phyloP scores from a whole-genome alignment of 2,797 vertebrate genomes.

The Paguma larvata region DNA sequence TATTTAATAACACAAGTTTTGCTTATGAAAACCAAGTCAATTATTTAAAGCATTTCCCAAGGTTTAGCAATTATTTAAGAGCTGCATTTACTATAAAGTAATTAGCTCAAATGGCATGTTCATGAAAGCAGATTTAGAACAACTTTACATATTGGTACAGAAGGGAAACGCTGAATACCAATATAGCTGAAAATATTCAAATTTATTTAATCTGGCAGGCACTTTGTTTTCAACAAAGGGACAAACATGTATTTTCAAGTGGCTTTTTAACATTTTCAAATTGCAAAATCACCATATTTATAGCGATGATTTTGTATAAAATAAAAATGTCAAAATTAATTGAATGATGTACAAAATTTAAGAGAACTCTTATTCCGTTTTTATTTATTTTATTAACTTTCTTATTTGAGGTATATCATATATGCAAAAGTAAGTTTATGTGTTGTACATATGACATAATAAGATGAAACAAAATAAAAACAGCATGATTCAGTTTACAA shows the following conservation, averaged over 20 bases:
- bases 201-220: conserved; percentile 73
- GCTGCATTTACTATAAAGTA: conserved; percentile 87
- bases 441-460: neutral
- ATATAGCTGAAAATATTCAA: conserved; percentile 68
- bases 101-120: conserved; percentile 87
- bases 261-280: conserved; percentile 52
- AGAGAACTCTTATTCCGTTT: neutral
- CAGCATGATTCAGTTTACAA: neutral
- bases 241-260: conserved; percentile 64
- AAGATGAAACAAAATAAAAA: neutral
- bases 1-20: conserved; percentile 89
- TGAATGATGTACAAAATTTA: neutral
- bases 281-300: conserved; percentile 24
- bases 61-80: conserved; percentile 91
- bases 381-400: neutral
- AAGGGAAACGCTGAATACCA: conserved; percentile 84
- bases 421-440: neutral
- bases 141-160: conserved; percentile 86
- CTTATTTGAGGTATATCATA: neutral
- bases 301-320: conserved; percentile 54
- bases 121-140: conserved; percentile 86
- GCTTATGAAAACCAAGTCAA: conserved; percentile 88
- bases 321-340: conserved; percentile 61
- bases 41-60: conserved; percentile 90
- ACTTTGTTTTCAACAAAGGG: conserved; percentile 75